Conservation (phyloP, 2,113 vertebrate genomes). For the Oncorhynchus clarkii region DNA sequence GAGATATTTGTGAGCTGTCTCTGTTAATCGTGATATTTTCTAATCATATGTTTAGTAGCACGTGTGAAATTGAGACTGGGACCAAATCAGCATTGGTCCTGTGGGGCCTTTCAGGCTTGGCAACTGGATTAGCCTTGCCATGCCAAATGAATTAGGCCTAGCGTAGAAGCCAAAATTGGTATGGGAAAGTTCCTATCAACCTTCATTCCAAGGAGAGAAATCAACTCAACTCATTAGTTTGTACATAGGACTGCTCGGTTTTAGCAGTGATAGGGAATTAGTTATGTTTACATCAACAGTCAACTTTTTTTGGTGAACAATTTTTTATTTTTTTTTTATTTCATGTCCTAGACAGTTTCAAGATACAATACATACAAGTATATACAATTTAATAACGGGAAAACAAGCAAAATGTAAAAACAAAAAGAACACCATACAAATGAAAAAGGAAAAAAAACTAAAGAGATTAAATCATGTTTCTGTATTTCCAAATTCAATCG, state of each 20-base stretch:
- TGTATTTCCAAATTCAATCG: too few relatives aligned
- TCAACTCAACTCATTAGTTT: background rate
- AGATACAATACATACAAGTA: too few relatives aligned
- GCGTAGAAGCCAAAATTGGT: too few relatives aligned
- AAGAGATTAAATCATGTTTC: too few relatives aligned
- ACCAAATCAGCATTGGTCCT: background rate
- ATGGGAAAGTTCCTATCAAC: background rate
- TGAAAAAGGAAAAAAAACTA: too few relatives aligned
- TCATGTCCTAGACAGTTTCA: too few relatives aligned
- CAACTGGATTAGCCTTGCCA: background rate
- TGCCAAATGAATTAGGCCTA: background rate
- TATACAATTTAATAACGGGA: too few relatives aligned
- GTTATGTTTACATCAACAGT: background rate
- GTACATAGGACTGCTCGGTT: background rate
- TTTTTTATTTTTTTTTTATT: rapidly evolving
- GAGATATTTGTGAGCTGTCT: too few relatives aligned
- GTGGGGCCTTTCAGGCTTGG: background rate
- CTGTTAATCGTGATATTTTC: too few relatives aligned
- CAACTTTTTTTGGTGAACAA: too few relatives aligned
- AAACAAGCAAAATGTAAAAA: too few relatives aligned
- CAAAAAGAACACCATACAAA: too few relatives aligned
- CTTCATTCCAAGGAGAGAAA: background rate
- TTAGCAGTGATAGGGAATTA: background rate
- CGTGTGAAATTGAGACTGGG: background rate
- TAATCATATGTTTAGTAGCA: background rate